Base-by-base conservation (phyloP, 2,113 vertebrate species). In the Pithys albifrons region DNA sequence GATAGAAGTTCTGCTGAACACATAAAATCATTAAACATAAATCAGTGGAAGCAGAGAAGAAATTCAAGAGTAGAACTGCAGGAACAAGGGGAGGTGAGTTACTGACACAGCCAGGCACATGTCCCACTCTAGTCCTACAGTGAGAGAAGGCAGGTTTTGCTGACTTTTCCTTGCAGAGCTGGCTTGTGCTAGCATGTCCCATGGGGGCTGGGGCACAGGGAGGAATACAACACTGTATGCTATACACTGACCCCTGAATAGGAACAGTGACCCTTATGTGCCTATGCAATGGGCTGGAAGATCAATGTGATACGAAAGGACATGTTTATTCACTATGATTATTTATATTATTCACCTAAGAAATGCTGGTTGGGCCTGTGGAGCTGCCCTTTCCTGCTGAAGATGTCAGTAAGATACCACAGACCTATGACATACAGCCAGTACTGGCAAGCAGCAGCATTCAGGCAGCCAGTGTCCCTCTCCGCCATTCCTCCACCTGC, bases 401-500 rank as follows among this genome's bases (percentile, higher is more conserved):
- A 70, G 55, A 58, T 29, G 33, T 24, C 55, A 43, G 43, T 48
- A 49, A 83, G 55, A 79, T 25, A 89, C 12, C 65, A 31, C 69
- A 74, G 69, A 71, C 33, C 31, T 39, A 51, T 16, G 59, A 67
- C 51, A 22, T 0, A 9, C 52, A 69, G 64, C 58, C 59, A 73
- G 37, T 8, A 19, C 41, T 12, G 43, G 19, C 67, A 41, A 67
- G 85, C 43, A 74, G 54, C n/a, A 45, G 57, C 3, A 1, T 27
- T 16, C 62, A 48, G 83, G 16, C 31, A 67, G 22, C 25, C 55
- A 31, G 65, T 0, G 0, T 2, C 22, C 31, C 31, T 41, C 16
- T 49, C 37, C 37, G 28, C 58, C 45, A 0, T 19, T 70, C 35
- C 55, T 67, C 46, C 23, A 22, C 12, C 41, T 61, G 62, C 49